Conservation (phyloP, 2,113 vertebrate genomes). For the Hippocampus abdominalis region DNA sequence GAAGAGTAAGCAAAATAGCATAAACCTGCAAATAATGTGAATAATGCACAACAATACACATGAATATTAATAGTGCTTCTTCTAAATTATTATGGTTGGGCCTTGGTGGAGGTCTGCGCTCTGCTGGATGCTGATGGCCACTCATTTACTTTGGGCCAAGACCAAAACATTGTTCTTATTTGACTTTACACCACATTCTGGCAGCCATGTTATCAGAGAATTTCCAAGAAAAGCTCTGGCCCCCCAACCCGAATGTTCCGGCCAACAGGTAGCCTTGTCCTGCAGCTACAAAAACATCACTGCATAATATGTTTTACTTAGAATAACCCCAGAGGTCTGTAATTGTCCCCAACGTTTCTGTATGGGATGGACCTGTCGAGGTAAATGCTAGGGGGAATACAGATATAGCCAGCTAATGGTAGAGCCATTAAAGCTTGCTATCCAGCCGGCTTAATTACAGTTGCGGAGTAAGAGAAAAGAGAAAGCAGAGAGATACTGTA, state of each 20-base stretch:
- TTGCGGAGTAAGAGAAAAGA: conserved; percentile 42
- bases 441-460: conserved; percentile 56
- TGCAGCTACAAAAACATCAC: conserved; percentile 18
- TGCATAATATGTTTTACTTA: conserved; percentile 20
- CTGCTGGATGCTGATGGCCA: not conserved
- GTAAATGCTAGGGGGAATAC: conserved; percentile 50
- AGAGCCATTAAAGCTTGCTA: conserved; percentile 54
- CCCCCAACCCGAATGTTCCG: not conserved
- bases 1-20: not conserved
- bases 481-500: conserved; percentile 7
- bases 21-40: not conserved
- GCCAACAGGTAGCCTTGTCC: conserved; percentile 13
- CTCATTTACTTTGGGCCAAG: not conserved
- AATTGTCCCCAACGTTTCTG: conserved; percentile 38
- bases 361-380: conserved; percentile 35
- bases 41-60: not conserved
- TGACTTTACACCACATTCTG: conserved; percentile 1
- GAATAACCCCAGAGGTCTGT: conserved; percentile 41
- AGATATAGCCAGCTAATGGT: conserved; percentile 63
- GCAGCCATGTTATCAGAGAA: conserved; percentile 1
- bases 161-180: conserved; percentile 3
- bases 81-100: not conserved
- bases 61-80: not conserved
- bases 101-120: not conserved
- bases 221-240: conserved; percentile 1